These are phyloP conservation scores for Cylindroiulus punctatus DNA, from an alignment of 2,888 invertebrate genomes.

Conservation along the genomic window DNA sequence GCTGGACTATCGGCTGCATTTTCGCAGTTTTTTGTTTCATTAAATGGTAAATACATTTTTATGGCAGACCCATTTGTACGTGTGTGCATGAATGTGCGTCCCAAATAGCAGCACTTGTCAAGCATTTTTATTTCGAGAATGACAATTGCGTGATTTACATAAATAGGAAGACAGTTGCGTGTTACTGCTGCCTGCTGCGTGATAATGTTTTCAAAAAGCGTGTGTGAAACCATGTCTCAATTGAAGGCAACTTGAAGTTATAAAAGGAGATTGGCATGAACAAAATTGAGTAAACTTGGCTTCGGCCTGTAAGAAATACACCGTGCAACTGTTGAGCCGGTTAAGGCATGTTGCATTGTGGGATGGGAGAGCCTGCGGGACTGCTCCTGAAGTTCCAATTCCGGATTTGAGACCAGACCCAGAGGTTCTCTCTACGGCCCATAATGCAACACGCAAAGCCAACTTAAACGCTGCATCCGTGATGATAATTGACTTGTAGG, in stretches of 20 bases:
- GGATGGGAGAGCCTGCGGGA: too few relatives aligned
- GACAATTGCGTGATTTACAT: not conserved
- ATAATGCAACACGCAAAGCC: too few relatives aligned
- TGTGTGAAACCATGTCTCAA: not conserved
- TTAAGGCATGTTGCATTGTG: too few relatives aligned
- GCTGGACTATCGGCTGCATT: constrained; percentile 40
- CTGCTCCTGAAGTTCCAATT: too few relatives aligned
- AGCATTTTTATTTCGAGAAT: not conserved
- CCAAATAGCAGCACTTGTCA: not conserved
- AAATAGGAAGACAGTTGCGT: not conserved
- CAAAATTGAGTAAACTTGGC: too few relatives aligned
- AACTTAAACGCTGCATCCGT: too few relatives aligned
- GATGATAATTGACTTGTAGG: too few relatives aligned
- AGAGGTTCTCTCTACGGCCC: too few relatives aligned
- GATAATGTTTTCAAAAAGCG: not conserved
- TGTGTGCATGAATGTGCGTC: constrained; percentile 23
- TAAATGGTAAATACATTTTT: constrained; percentile 36
- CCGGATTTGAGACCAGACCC: too few relatives aligned
- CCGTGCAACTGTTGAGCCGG: too few relatives aligned
- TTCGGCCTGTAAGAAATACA: too few relatives aligned
- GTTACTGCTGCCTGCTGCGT: not conserved
- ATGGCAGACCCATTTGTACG: not conserved
- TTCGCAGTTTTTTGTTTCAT: constrained; percentile 44
- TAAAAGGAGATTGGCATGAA: too few relatives aligned
- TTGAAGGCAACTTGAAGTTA: not conserved